Percentiles rank a stretch among this genome's conserved stretches.
Evolutionary conservation across 2,113 vertebrate species (phyloP).

Genomic region (cattle (Bos taurus)): ARS-UCD2.0 NC_037336.1:48411501-48412000

Average conservation of each 20-base stretch:
- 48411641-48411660: neutral
- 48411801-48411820: neutral
- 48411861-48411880: conserved; percentile 22
- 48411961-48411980: neutral
- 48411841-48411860: neutral
- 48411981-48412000: neutral
- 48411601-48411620: neutral
- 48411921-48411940: conserved; percentile 7
- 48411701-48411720: neutral
- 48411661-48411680: neutral
- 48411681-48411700: neutral
- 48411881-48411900: neutral
- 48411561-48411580: neutral
- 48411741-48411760: neutral
- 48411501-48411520: neutral
- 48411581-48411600: neutral
- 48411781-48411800: neutral
- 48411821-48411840: neutral
- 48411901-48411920: neutral
- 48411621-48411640: neutral
- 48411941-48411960: neutral
- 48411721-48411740: neutral
- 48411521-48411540: neutral
- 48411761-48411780: neutral
- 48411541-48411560: neutral